Percentiles rank a stretch among this genome's conserved stretches.
phyloP scores from a whole-genome alignment of 1,140 invertebrate genomes.

The Tetragnatha versicolor region DNA sequence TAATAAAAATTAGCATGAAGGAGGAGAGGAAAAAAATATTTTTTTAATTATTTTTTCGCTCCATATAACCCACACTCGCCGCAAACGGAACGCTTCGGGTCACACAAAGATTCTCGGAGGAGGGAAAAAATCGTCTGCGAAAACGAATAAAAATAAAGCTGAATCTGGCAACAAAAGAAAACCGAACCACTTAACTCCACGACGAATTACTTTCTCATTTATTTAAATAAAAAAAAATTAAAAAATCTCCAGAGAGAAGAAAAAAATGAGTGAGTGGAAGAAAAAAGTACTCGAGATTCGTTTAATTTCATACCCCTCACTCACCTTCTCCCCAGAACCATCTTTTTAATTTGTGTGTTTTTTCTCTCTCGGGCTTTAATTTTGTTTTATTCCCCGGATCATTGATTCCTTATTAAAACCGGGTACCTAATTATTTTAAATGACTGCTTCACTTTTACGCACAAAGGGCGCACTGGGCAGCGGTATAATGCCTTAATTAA shows the following conservation, averaged over 20 bases:
- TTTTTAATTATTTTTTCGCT: background rate
- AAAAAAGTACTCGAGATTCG: slow-evolving; percentile 46
- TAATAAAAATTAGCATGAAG: slow-evolving; percentile 44
- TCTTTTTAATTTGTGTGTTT: slow-evolving; percentile 51
- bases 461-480: slow-evolving; percentile 42
- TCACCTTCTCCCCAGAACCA: background rate
- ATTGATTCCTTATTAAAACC: slow-evolving; percentile 56
- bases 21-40: background rate
- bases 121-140: slow-evolving; percentile 23
- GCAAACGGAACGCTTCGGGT: slow-evolving; percentile 50
- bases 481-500: slow-evolving; percentile 55
- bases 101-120: slow-evolving; percentile 26
- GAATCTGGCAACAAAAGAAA: slow-evolving; percentile 44
- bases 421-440: slow-evolving; percentile 56
- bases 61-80: slow-evolving; percentile 42
- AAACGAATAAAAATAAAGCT: slow-evolving; percentile 21
- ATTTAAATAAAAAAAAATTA: slow-evolving; percentile 42
- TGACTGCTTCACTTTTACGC: slow-evolving; percentile 50
- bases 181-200: slow-evolving; percentile 53
- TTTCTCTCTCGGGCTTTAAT: slow-evolving; percentile 33
- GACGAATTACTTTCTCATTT: slow-evolving; percentile 57
- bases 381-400: slow-evolving; percentile 45
- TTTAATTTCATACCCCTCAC: slow-evolving; percentile 51
- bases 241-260: slow-evolving; percentile 24
- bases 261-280: too few relatives aligned